These are phyloP conservation scores for Limenitis camilla DNA, from an alignment of 2,888 invertebrate genomes.

Conservation along the genomic window DNA sequence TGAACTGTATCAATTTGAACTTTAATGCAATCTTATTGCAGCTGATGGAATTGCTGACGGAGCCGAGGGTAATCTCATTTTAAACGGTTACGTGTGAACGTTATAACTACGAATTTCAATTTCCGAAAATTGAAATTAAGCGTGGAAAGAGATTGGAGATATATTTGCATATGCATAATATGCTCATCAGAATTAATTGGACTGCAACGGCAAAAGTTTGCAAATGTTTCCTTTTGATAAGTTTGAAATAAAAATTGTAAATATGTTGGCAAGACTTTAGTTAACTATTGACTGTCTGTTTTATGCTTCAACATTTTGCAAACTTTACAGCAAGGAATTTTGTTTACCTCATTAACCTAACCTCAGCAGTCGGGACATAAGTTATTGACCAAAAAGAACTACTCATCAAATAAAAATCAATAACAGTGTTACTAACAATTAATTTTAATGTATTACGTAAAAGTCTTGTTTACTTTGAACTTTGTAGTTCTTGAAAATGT, in stretches of 20 bases:
- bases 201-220: too few species aligned
- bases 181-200: too few species aligned
- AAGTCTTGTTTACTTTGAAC: too few species aligned
- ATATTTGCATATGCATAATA: constrained; percentile 11
- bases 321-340: too few species aligned
- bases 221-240: too few species aligned
- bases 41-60: constrained; percentile 17
- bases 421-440: too few species aligned
- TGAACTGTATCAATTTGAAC: constrained; percentile 18
- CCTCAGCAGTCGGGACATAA: too few species aligned
- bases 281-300: background rate
- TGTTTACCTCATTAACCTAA: too few species aligned
- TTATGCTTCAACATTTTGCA: background rate
- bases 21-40: constrained; percentile 33
- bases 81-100: constrained; percentile 26
- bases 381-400: too few species aligned
- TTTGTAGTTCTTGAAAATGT: too few species aligned
- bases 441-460: too few species aligned
- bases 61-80: constrained; percentile 22
- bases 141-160: constrained; percentile 10
- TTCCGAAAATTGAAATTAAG: constrained; percentile 21
- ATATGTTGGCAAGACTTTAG: background rate
- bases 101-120: constrained; percentile 28
- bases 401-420: too few species aligned
- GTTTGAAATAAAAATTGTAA: background rate